Conservation (phyloP, 2,797 vertebrate species). For the Falco naumanni region DNA sequence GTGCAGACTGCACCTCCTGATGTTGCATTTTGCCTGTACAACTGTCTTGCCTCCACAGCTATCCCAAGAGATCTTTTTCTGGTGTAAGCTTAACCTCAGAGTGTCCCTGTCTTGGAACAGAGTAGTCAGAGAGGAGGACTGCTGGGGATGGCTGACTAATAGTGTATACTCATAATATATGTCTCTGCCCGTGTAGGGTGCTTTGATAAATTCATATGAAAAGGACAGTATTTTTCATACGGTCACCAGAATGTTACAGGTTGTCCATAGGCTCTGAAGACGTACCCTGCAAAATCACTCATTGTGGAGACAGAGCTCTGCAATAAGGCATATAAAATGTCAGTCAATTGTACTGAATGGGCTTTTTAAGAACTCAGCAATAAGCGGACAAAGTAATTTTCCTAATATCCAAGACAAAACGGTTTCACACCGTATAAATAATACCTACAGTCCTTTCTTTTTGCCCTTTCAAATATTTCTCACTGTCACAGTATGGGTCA, state of each 20-base stretch:
- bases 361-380: neutral
- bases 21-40: neutral
- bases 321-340: neutral
- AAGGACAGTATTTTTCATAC: neutral
- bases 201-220: neutral
- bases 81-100: neutral
- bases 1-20: neutral
- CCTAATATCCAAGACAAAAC: neutral
- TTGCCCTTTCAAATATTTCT: conserved; percentile 1
- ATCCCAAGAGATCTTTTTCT: neutral
- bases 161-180: neutral
- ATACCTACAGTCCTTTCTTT: neutral
- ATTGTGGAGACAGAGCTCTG: neutral
- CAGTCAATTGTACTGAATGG: neutral
- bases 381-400: neutral
- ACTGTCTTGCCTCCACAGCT: neutral
- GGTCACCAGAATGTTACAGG: neutral
- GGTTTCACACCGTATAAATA: neutral
- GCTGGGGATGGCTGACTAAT: neutral
- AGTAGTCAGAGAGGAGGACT: neutral
- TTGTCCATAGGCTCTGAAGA: neutral
- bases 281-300: neutral
- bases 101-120: neutral
- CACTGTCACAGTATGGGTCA: neutral
- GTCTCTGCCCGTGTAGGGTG: neutral